A percentile compares a stretch with the other conserved stretches of the same genome.
These are phyloP conservation scores for Furnarius figulus DNA, from an alignment of 2,113 vertebrate species.

Conservation along the genomic window DNA sequence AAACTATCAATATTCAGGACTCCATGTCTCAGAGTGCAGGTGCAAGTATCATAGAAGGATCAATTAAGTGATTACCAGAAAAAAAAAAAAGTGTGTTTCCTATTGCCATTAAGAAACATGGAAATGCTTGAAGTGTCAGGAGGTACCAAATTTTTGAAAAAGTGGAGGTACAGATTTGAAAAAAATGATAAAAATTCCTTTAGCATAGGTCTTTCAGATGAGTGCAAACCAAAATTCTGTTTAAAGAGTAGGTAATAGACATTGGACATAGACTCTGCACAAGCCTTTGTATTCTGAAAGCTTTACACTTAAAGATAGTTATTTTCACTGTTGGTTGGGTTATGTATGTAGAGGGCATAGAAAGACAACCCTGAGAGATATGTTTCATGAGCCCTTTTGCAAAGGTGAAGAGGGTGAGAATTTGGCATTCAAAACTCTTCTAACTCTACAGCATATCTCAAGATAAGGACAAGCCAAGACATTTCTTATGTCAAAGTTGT, in stretches of 20 bases:
- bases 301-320: not conserved
- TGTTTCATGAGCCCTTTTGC: not conserved
- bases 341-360: not conserved
- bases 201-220: not conserved
- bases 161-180: not conserved
- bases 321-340: not conserved
- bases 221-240: not conserved
- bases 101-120: not conserved
- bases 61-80: not conserved
- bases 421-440: not conserved
- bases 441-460: not conserved
- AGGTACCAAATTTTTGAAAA: not conserved
- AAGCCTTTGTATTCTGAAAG: not conserved
- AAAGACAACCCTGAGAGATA: not conserved
- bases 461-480: not conserved
- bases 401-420: not conserved
- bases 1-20: not conserved
- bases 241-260: not conserved
- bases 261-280: not conserved
- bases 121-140: not conserved
- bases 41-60: not conserved
- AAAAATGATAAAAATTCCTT: not conserved
- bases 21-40: not conserved
- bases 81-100: not conserved
- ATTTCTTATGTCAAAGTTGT: not conserved